These are phyloP conservation scores for Argya squamiceps DNA, from an alignment of 2,797 vertebrate genomes.

Conservation along the genomic window DNA sequence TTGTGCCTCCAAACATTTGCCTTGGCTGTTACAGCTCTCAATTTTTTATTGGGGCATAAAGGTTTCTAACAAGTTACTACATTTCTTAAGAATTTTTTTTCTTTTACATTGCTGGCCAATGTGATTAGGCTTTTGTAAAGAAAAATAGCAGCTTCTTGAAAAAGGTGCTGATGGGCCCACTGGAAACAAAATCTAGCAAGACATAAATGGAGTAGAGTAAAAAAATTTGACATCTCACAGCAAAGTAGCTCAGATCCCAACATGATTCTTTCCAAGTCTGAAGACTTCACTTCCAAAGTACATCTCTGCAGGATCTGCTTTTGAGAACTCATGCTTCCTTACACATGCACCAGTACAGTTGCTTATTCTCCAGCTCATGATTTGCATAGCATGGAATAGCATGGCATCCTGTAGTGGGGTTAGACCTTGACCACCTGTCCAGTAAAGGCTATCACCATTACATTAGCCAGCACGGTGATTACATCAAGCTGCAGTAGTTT, in stretches of 20 bases:
- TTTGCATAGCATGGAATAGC: background rate
- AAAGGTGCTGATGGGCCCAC: background rate
- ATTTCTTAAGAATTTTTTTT: background rate
- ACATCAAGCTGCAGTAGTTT: background rate
- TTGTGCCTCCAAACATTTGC: background rate
- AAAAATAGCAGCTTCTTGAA: background rate
- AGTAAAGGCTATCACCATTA: background rate
- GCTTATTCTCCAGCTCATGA: background rate
- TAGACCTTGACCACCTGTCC: background rate
- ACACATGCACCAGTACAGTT: accelerated
- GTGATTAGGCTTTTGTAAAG: background rate
- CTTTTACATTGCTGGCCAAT: background rate
- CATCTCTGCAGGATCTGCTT: background rate
- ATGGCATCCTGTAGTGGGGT: background rate
- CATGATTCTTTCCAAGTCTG: background rate
- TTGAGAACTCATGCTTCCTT: background rate
- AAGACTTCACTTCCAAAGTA: background rate
- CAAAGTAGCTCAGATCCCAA: background rate
- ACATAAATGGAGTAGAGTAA: background rate
- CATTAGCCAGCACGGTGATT: background rate
- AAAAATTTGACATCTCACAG: background rate
- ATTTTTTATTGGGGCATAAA: background rate
- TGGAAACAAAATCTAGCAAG: background rate
- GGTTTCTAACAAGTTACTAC: background rate
- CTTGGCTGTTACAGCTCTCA: background rate